Evolutionary conservation across 2,888 invertebrate species (phyloP).

Genomic region (Epiblema foenella): DNA sequence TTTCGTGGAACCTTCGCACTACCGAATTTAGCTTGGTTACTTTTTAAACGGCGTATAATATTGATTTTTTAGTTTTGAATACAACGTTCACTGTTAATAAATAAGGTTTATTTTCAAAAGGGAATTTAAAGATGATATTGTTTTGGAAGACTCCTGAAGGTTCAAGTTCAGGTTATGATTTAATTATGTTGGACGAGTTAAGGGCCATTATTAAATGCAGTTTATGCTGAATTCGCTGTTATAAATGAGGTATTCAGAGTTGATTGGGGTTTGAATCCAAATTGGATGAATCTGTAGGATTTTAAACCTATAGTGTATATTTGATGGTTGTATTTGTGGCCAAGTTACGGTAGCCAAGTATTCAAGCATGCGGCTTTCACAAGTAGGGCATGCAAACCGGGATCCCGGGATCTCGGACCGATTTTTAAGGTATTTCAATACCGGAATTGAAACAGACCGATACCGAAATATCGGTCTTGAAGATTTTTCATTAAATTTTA

Average conservation of each 20-base stretch:
- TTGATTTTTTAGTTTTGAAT: background rate
- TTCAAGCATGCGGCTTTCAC: no score
- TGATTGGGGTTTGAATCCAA: slow-evolving; percentile 16
- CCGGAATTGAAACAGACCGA: no score
- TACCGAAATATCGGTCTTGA: no score
- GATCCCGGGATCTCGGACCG: no score
- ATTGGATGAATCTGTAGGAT: slow-evolving; percentile 7
- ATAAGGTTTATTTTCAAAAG: background rate
- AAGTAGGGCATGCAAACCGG: no score
- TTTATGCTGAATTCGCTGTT: slow-evolving; percentile 11
- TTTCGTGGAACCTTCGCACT: slow-evolving; percentile 57
- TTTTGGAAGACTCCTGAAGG: background rate
- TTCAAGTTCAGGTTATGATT: slow-evolving; percentile 6
- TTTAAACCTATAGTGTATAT: background rate
- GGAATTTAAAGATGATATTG: background rate
- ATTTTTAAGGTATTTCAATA: no score
- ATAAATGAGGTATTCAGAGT: slow-evolving; percentile 13
- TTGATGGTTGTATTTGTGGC: background rate
- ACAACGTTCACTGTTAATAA: background rate
- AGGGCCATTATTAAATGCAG: slow-evolving; percentile 11
- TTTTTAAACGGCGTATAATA: slow-evolving; percentile 41
- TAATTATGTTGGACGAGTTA: slow-evolving; percentile 15
- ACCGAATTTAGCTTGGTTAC: slow-evolving; percentile 61
- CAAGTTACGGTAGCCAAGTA: no score
- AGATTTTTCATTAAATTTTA: no score